Percentiles rank a stretch among this genome's conserved stretches.
Evolutionary conservation across 2,797 vertebrate genomes (phyloP).

Genomic region (Dendrocincla fuliginosa): DNA sequence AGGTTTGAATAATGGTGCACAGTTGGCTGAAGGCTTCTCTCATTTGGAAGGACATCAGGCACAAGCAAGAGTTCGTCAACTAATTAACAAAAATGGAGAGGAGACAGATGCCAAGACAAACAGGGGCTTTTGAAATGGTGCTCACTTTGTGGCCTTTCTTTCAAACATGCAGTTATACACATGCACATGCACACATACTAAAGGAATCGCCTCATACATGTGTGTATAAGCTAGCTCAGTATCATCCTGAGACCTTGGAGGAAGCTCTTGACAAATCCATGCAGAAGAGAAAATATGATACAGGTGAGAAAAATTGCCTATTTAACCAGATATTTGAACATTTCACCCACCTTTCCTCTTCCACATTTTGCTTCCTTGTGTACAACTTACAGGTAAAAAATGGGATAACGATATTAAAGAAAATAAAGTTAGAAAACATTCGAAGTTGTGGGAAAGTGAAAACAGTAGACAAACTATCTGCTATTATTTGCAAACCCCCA

Average conservation of each 20-base stretch:
- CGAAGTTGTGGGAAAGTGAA: not conserved
- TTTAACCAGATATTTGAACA: not conserved
- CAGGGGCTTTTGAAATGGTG: conserved; percentile 52
- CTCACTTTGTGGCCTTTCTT: conserved; percentile 35
- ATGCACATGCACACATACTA: not conserved
- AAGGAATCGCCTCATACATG: not conserved
- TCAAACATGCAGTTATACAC: conserved; percentile 5
- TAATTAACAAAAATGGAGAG: conserved; percentile 69
- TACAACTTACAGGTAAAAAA: not conserved
- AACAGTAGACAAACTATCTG: not conserved
- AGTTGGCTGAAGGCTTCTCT: conserved; percentile 54
- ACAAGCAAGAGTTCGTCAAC: conserved; percentile 52
- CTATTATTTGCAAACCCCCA: not conserved
- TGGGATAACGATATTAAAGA: not conserved
- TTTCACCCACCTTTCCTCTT: not conserved
- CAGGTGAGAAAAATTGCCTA: not conserved
- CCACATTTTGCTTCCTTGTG: not conserved
- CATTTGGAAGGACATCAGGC: conserved; percentile 67
- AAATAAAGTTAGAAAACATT: not conserved
- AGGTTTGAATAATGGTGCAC: conserved; percentile 58
- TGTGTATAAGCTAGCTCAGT: conserved; percentile 11
- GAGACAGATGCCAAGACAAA: conserved; percentile 68
- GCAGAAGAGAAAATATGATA: conserved; percentile 13
- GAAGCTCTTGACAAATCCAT: conserved; percentile 9
- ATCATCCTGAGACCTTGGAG: conserved; percentile 4